Base-by-base conservation (phyloP, 1,140 invertebrate genomes). In the Calephelis virginiensis region DNA sequence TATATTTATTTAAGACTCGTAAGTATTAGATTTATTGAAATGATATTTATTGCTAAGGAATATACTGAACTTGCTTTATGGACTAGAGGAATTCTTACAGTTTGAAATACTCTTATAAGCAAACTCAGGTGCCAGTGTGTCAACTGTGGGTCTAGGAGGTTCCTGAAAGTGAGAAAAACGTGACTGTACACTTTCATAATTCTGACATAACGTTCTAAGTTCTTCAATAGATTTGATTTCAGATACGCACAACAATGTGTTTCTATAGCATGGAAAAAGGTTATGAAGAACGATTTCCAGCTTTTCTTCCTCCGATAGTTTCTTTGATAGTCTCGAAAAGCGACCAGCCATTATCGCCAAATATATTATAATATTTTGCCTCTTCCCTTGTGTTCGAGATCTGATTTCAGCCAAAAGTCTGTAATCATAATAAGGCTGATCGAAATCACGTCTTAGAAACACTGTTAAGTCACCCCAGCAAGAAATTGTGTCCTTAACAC, bases 361-460 rank as follows among this genome's bases (percentile, higher is more conserved):
- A 72, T 80, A 85, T 53, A 82, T 72, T 0, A 68, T 70, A 6
- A 83, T 85, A 63, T 71, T 75, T 60, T 81, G 75, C 0, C 48
- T 14, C 59, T 78, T 72, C 0, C 81, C 82, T 64, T 83, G 80
- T 10, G 82, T 79, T 7, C 82, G 46, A 37, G 70, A 53, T 12
- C 73, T 66, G 53, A 82, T 81, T 73, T 83, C 78, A 8, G 73
- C 56, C 5, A 76, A 43, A 10, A 86, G 59, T 14, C 77, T 53
- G 46, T 80, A 75, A 45, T 82, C 74, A 60, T 79, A 80, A 64
- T 82, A 76, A n/a, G 64, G 1, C 12, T 70, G 67, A 61, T 59
- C 61, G 69, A 82, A 85, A 69, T 85, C 76, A 59, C 64, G 6
- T 46, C 59, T 71, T 13, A 83, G 63, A 6, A 70, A 38, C 10